phyloP scores from a whole-genome alignment of 2,113 vertebrate genomes.

The Dipodomys merriami region DNA sequence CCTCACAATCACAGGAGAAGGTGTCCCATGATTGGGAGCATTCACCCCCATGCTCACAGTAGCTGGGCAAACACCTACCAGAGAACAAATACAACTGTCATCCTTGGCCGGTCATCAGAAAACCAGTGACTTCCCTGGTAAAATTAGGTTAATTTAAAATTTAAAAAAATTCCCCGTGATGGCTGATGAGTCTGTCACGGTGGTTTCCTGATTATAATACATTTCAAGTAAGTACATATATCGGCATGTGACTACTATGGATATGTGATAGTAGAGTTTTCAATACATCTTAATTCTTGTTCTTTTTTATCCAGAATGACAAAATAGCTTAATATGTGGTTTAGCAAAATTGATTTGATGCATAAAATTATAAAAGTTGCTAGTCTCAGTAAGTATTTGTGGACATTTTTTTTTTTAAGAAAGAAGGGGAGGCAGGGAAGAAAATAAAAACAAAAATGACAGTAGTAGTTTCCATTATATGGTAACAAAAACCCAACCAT shows the following conservation, averaged over 20 bases:
- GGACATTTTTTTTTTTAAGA: neutral
- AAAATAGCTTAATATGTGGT: neutral
- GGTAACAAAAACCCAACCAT: neutral
- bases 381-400: neutral
- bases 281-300: neutral
- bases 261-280: neutral
- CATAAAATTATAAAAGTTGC: neutral
- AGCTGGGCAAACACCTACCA: slow-evolving; percentile 92
- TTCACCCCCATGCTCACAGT: slow-evolving; percentile 93
- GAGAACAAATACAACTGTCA: slow-evolving; percentile 3
- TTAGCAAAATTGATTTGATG: neutral
- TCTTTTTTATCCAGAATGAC: neutral
- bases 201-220: neutral
- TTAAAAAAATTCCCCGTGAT: neutral
- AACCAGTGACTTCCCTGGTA: neutral
- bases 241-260: neutral
- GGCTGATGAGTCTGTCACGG: neutral
- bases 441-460: neutral
- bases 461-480: neutral
- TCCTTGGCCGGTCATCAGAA: neutral
- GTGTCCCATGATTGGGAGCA: slow-evolving; percentile 93
- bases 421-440: neutral
- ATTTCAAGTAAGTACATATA: neutral
- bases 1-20: slow-evolving; percentile 93
- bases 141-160: neutral